Conservation (phyloP, 2,113 vertebrate species). For the Eurystomus gularis region DNA sequence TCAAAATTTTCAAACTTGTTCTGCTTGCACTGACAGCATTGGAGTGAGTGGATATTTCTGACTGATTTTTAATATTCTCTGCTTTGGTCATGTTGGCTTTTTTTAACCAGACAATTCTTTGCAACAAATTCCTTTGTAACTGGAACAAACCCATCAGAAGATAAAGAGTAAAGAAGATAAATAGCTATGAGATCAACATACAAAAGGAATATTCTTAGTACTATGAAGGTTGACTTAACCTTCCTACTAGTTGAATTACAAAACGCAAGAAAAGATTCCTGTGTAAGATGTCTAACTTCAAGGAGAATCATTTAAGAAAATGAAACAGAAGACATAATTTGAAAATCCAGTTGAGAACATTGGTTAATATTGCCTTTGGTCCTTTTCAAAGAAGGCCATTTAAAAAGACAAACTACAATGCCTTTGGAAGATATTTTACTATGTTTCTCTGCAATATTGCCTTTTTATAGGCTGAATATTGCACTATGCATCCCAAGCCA, state of each 20-base stretch:
- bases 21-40: not conserved
- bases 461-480: not conserved
- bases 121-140: not conserved
- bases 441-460: not conserved
- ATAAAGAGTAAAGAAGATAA: not conserved
- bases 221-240: not conserved
- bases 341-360: not conserved
- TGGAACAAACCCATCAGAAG: not conserved
- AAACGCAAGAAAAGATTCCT: not conserved
- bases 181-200: not conserved
- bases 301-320: not conserved
- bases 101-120: not conserved
- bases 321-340: not conserved
- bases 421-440: not conserved
- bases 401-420: not conserved
- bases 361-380: not conserved
- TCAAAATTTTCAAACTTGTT: not conserved
- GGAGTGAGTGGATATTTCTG: not conserved
- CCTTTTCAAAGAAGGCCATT: not conserved
- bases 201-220: not conserved
- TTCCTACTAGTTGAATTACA: not conserved
- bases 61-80: not conserved
- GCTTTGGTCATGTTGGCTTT: rapidly evolving
- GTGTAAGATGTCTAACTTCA: not conserved
- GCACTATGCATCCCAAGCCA: not conserved